Conservation (phyloP, 64 coral and sea anemone species). For the Actinia equina region DNA sequence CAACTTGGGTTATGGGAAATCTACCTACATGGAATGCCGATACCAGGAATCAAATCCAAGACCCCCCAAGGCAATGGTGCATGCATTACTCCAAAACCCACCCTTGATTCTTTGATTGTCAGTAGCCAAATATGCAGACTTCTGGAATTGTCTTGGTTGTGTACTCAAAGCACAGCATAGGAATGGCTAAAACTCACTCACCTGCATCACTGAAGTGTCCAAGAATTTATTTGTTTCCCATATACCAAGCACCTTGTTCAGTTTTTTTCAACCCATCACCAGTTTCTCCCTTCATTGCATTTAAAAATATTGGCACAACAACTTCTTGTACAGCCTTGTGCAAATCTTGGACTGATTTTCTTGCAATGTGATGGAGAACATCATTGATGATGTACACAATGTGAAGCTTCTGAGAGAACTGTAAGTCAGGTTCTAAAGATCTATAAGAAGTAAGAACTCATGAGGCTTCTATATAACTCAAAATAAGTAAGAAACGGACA, state of each 20-base stretch:
- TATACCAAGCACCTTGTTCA: conserved; percentile 85
- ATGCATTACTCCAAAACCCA: too few relatives aligned
- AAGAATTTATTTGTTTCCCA: conserved; percentile 95
- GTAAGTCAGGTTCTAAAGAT: conserved; percentile 68
- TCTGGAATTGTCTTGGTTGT: too few relatives aligned
- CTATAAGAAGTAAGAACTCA: conserved; percentile 9
- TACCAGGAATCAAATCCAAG: too few relatives aligned
- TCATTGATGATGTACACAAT: conserved; percentile 93
- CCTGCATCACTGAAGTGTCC: conserved; percentile 64
- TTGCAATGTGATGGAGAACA: conserved; percentile 72
- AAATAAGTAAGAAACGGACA: neutral
- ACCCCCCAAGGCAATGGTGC: too few relatives aligned
- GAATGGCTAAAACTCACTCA: neutral
- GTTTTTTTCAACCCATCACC: conserved; percentile 77
- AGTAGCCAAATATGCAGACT: too few relatives aligned
- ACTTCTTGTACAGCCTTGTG: conserved; percentile 68
- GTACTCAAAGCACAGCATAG: too few relatives aligned
- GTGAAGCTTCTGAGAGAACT: conserved; percentile 91
- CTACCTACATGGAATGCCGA: too few relatives aligned
- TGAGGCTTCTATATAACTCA: neutral
- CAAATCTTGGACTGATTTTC: conserved; percentile 67
- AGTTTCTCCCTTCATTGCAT: conserved; percentile 67
- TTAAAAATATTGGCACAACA: conserved; percentile 83
- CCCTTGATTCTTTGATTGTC: too few relatives aligned
- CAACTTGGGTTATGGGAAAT: too few relatives aligned